phyloP scores from a whole-genome alignment of 2,797 vertebrate species.

The Dallia pectoralis region DNA sequence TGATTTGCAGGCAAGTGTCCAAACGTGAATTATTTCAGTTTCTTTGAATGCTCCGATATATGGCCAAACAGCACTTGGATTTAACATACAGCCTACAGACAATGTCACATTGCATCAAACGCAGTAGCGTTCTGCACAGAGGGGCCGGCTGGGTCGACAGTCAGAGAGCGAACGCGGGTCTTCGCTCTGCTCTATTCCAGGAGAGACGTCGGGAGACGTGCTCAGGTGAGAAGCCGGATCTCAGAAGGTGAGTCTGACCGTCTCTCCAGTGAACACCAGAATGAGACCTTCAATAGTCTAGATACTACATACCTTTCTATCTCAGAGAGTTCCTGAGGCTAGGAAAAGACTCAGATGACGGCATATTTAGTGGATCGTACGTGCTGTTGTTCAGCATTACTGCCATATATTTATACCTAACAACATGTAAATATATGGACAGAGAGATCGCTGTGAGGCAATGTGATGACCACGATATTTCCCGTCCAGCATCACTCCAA shows the following conservation, averaged over 20 bases:
- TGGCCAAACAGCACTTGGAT: background rate
- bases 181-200: slow-evolving; percentile 40
- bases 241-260: slow-evolving; percentile 64
- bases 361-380: background rate
- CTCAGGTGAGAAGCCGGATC: slow-evolving; percentile 40
- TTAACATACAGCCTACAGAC: background rate
- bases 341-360: background rate
- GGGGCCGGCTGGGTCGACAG: slow-evolving; percentile 22
- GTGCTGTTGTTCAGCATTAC: background rate
- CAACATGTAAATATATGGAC: background rate
- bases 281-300: slow-evolving; percentile 44
- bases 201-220: background rate
- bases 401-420: background rate
- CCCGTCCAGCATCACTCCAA: background rate
- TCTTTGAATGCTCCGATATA: background rate
- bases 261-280: slow-evolving; percentile 59
- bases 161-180: slow-evolving; percentile 60
- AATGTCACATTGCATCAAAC: slow-evolving; percentile 27
- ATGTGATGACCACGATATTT: background rate
- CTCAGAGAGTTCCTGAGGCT: slow-evolving; percentile 18
- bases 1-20: slow-evolving; percentile 19
- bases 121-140: background rate
- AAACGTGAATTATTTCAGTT: background rate
- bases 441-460: background rate
- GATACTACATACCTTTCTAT: slow-evolving; percentile 11